Evolutionary conservation across 2,888 invertebrate species (phyloP).

Genomic region (Loripinus fragilis): DNA sequence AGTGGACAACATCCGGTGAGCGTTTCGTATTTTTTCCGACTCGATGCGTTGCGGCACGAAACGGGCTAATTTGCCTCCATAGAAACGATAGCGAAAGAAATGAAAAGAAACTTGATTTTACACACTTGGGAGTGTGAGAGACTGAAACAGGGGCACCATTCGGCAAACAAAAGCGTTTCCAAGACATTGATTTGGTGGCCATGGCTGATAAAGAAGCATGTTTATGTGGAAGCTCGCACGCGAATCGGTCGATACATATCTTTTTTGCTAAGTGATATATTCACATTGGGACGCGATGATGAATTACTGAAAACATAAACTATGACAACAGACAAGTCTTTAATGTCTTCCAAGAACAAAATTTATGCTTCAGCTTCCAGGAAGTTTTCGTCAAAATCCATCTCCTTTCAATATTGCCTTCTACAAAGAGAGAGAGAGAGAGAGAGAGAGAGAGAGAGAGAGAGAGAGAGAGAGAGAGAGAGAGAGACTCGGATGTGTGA

Average conservation of each 20-base stretch:
- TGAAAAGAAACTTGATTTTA: slow-evolving; percentile 69
- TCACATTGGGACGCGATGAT: slow-evolving; percentile 32
- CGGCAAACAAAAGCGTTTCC: slow-evolving; percentile 51
- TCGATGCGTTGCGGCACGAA: slow-evolving; percentile 58
- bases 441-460: no score
- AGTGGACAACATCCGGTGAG: slow-evolving; percentile 42
- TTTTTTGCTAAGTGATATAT: slow-evolving; percentile 31
- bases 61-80: slow-evolving; percentile 52
- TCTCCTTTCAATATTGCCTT: no score
- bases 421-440: no score
- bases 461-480: no score
- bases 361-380: slow-evolving; percentile 10
- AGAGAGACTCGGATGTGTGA: no score
- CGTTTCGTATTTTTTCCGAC: slow-evolving; percentile 42
- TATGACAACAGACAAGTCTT: slow-evolving; percentile 38
- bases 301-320: slow-evolving; percentile 38
- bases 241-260: slow-evolving; percentile 28
- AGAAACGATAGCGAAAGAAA: slow-evolving; percentile 61
- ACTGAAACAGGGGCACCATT: slow-evolving; percentile 48
- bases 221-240: slow-evolving; percentile 45
- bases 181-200: slow-evolving; percentile 62
- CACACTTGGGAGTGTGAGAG: slow-evolving; percentile 61
- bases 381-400: not conserved
- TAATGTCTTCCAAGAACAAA: slow-evolving; percentile 25
- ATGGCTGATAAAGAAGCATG: slow-evolving; percentile 41